Evolutionary conservation across 2,797 vertebrate genomes (phyloP), one percentile per base, ranked within the genome.

Genomic region (Oreochromis grahami): DNA sequence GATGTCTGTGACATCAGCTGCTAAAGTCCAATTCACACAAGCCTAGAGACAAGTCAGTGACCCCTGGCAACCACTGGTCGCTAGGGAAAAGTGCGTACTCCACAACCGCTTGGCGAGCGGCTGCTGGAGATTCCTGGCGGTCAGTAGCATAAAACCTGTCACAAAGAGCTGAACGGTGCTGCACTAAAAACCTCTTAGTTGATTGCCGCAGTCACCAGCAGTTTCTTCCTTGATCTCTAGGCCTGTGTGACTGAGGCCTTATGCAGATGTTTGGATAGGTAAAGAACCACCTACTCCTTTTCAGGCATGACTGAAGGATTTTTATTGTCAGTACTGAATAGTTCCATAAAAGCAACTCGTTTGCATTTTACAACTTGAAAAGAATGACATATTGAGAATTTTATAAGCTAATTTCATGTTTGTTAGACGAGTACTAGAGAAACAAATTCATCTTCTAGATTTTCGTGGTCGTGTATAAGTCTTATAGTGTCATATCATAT

Each of bases 161-260:
- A 68, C 63, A 68, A 68, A 68, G n/a, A 24, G 63, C 2, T 24
- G n/a, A 41, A 68, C 13, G n/a, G 36, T 24, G 63, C 36, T 17
- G 0, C 41, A 19, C 41, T 45, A 26, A 45, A 70, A 45, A 45
- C 65, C 21, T 45, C 38, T 45, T 45, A 11, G 65, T 10, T 29
- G 65, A 70, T 0, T 7, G 0, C 65, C 15, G 26, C 21, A 70
- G 21, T 70, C 0, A 2, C 8, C 38, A 17, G 21, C 45, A 19
- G 41, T 70, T 70, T 29, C 21, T 7, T 4, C 36, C 36, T 70
- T 70, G 41, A 7, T 19, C 1, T 48, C 41, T 29, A 4, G 15
- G 0, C 21, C 63, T 24, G n/a, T 43, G 13, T 0, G 38, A 43
- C n/a, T 43, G 38, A 68, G 63, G 12, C 41, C 68, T 72, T 19